A percentile compares a stretch with the other conserved stretches of the same genome.
These are phyloP conservation scores for Temnothorax rugatulus DNA, from an alignment of 2,888 invertebrate genomes.

Conservation along the genomic window DNA sequence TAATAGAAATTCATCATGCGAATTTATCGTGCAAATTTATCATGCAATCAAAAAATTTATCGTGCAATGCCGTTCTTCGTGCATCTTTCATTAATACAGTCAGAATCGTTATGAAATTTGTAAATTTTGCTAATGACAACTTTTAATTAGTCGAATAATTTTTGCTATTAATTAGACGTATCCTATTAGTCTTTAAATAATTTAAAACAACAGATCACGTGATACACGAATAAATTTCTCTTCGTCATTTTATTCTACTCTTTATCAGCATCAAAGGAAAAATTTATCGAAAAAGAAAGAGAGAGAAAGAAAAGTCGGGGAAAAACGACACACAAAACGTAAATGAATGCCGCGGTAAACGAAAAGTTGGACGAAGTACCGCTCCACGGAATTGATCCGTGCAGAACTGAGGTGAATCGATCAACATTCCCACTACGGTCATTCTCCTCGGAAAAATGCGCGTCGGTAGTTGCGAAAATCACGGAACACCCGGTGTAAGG, in stretches of 20 bases:
- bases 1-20: not conserved
- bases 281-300: not conserved
- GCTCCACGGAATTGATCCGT: slow-evolving; percentile 13
- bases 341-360: not conserved
- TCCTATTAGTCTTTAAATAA: slow-evolving; percentile 1
- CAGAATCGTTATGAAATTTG: not conserved
- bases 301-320: no score
- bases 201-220: not conserved
- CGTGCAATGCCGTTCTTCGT: not conserved
- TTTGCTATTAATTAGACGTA: not conserved
- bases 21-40: not conserved
- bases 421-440: slow-evolving; percentile 20
- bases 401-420: slow-evolving; percentile 19
- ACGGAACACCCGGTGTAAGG: slow-evolving; percentile 29
- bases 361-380: slow-evolving; percentile 28
- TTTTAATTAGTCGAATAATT: slow-evolving; percentile 2
- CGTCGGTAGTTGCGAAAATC: slow-evolving; percentile 32
- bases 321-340: not conserved
- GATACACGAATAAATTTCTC: not conserved
- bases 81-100: not conserved
- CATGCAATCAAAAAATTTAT: not conserved
- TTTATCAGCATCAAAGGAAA: not conserved
- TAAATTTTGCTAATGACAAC: not conserved
- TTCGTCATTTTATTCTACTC: not conserved
- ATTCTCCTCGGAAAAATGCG: slow-evolving; percentile 22